A percentile compares a stretch with the other conserved stretches of the same genome.
phyloP scores from a whole-genome alignment of 2,113 vertebrate species.

The Notarius lentiginosus region DNA sequence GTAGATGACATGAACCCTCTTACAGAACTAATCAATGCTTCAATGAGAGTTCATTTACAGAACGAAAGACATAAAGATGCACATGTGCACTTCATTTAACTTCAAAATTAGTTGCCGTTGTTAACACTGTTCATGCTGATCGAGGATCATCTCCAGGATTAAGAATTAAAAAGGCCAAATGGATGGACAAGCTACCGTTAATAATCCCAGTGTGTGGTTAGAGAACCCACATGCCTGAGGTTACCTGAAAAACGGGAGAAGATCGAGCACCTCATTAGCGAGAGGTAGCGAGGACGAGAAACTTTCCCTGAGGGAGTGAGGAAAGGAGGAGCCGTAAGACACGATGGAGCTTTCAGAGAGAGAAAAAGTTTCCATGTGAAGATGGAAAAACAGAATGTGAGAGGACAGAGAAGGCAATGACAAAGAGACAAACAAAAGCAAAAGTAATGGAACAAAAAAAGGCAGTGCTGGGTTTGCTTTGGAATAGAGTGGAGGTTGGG shows the following conservation, averaged over 20 bases:
- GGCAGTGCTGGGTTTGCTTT: background rate
- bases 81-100: background rate
- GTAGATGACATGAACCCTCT: background rate
- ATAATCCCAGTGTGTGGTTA: conserved; percentile 59
- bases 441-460: background rate
- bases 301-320: conserved; percentile 57
- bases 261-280: conserved; percentile 79
- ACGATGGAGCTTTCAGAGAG: conserved; percentile 24
- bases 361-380: conserved; percentile 13
- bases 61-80: background rate
- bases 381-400: background rate
- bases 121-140: conserved; percentile 8
- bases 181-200: conserved; percentile 18
- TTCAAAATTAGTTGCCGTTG: background rate
- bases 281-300: conserved; percentile 69
- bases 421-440: background rate
- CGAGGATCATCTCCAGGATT: background rate
- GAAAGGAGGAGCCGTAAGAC: conserved; percentile 24
- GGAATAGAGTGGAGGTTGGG: background rate
- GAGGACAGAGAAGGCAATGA: background rate
- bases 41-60: background rate
- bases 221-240: conserved; percentile 70
- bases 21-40: background rate
- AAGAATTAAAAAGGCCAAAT: background rate
- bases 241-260: conserved; percentile 84